A percentile compares a stretch with the other conserved stretches of the same genome.
These are phyloP conservation scores for Prenolepis imparis DNA, from an alignment of 2,888 invertebrate genomes.

Conservation along the genomic window DNA sequence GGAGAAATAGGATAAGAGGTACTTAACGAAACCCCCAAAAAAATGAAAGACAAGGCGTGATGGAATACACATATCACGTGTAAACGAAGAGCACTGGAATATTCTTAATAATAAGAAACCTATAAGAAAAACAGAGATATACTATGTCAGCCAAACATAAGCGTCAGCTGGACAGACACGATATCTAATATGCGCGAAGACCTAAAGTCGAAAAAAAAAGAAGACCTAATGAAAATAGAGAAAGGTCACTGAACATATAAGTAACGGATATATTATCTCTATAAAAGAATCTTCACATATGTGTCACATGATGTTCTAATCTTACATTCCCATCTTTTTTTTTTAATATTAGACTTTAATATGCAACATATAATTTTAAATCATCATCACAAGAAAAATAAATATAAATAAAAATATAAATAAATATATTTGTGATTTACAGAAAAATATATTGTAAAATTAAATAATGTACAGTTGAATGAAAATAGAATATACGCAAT, in stretches of 20 bases:
- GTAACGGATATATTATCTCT: slow-evolving; percentile 4
- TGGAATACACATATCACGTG: slow-evolving; percentile 28
- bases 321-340: background rate
- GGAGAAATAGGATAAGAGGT: background rate
- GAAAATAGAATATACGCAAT: background rate
- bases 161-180: background rate
- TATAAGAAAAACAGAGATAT: slow-evolving; percentile 36
- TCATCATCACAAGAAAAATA: background rate
- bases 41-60: background rate
- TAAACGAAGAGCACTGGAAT: slow-evolving; percentile 44
- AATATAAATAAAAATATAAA: background rate
- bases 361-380: background rate
- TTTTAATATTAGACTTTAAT: background rate
- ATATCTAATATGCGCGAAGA: slow-evolving; percentile 1
- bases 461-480: background rate
- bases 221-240: background rate
- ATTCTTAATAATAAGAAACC: slow-evolving; percentile 64
- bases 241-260: background rate
- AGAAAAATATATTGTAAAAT: background rate
- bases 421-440: background rate
- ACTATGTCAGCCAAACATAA: background rate
- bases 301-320: background rate
- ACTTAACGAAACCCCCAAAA: background rate
- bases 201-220: too few species aligned
- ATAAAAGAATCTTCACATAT: background rate